Base-by-base conservation (phyloP, 2,113 vertebrate species). In the Prunella himalayana region DNA sequence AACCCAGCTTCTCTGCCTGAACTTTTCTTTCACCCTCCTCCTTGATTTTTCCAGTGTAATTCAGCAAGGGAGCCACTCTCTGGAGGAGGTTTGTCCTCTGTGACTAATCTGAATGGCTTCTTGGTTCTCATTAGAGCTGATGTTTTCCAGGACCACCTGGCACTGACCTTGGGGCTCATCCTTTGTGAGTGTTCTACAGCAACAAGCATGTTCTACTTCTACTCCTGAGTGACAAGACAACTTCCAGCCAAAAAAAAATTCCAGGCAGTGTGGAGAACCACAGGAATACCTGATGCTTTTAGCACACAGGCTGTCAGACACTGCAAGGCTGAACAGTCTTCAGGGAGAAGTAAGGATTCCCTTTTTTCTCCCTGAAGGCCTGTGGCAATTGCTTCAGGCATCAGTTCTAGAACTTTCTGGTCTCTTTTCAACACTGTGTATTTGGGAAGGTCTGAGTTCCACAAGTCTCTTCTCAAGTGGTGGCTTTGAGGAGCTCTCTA, bases 381-480 rank as follows among this genome's bases (percentile, higher is more conserved):
- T 27, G 10, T 63, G 37, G 24, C 28, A 64, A 0, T 71, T 79
- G 27, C 25, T 69, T 69, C 49, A 44, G 37, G 22, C 15, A 7
- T 90, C 23, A 69, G 1, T 41, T 64, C 59, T 71, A 39, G 82
- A 79, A 59, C 61, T 71, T 82, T 82, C 44, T 72, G 30, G 7
- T 64, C 27, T 47, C 9, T 64, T 54, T 87, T 82, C n/a, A 79
- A 15, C 13, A 23, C 16, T 1, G 0, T 1, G 0, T 66, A 4
- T 59, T 82, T 77, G 47, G 7, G 21, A 72, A 64, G 45, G 12
- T 44, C 31, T 80, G 54, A 68, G 13, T 95, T 90, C 51, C 80
- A 37, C 37, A 72, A 49, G 12, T 82, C 54, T 90, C 10, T 7
- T 57, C 22, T 41, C 24, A 45, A 8, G 20, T 86, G 31, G 22